Evolutionary conservation across 2,888 invertebrate genomes (phyloP).

Genomic region (Acronicta aceris): DNA sequence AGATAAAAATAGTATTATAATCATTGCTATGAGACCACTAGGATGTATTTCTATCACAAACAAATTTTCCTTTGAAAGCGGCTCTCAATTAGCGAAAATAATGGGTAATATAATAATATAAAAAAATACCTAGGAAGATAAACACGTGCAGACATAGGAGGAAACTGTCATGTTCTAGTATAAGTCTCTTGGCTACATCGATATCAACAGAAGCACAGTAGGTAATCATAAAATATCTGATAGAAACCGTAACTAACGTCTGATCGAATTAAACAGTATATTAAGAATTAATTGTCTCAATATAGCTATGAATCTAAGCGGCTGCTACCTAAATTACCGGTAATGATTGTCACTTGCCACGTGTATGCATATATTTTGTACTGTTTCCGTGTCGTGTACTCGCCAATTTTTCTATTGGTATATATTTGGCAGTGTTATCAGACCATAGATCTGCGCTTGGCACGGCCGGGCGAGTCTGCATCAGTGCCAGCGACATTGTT

Average conservation of each 20-base stretch:
- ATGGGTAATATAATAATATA: no score
- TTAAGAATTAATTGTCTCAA: conserved; percentile 24
- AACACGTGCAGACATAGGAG: no score
- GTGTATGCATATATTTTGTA: conserved; percentile 30
- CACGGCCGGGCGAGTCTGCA: conserved; percentile 62
- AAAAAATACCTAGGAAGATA: no score
- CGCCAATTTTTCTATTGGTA: conserved; percentile 57
- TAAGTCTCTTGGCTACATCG: no score
- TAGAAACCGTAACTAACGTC: no score
- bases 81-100: no score
- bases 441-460: conserved; percentile 75
- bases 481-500: conserved; percentile 64
- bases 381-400: conserved; percentile 47
- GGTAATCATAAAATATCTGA: conserved; percentile 13
- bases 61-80: no score
- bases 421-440: conserved; percentile 70
- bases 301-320: conserved; percentile 23
- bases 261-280: conserved; percentile 30
- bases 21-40: no score
- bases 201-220: no score
- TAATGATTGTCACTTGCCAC: conserved; percentile 46
- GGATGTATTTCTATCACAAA: no score
- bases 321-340: conserved; percentile 6
- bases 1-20: no score
- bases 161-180: no score